Evolutionary conservation across 2,113 vertebrate genomes (phyloP), one percentile per base, ranked within the genome.

Genomic region (Neoarius graeffei): DNA sequence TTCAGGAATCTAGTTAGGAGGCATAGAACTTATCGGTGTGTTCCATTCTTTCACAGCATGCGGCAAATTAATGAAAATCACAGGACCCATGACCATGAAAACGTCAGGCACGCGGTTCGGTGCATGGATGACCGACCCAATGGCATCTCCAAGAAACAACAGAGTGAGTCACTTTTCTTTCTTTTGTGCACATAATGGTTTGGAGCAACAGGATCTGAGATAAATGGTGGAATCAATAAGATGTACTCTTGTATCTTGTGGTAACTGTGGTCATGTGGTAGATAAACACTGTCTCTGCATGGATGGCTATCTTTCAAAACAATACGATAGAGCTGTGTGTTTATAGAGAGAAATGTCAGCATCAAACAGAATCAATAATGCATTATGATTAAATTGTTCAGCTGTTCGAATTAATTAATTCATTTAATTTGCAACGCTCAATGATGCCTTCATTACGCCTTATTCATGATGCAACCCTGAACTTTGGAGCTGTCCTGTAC

Each of bases 21-120:
- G 83, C 59, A n/a, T 89, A 89, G 87, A 91, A 93, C 92, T 93
- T 91, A 94, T 91, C 84, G 50, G 89, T 92, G 54, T 94, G 79
- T 93, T 94, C 93, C 89, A 90, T 91, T 94, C 93, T 93, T 93
- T 93, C 89, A 42, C 96, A 99, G 98, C 98, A 6, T 99, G 98
- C 92, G 98, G 98, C 23, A 99, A 99, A 95, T 80, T 99, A 96
- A 99, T 99, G 98, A 99, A 99, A 96, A 99, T 99, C 95, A 97
- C 96, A 89, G 98, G 98, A 91, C 98, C 98, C 57, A 92, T 95
- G 91, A 99, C 98, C 90, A 95, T 99, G 93, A 99, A 99, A 96
- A 98, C 96, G 89, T 99, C 98, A 25, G 98, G 98, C 94, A 99
- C 97, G 27, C 95, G 98, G 81, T 99, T 99, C 93, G 98, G 98